These are phyloP conservation scores for Pelodiscus sinensis DNA, from an alignment of 2,113 vertebrate species.

Conservation along the genomic window DNA sequence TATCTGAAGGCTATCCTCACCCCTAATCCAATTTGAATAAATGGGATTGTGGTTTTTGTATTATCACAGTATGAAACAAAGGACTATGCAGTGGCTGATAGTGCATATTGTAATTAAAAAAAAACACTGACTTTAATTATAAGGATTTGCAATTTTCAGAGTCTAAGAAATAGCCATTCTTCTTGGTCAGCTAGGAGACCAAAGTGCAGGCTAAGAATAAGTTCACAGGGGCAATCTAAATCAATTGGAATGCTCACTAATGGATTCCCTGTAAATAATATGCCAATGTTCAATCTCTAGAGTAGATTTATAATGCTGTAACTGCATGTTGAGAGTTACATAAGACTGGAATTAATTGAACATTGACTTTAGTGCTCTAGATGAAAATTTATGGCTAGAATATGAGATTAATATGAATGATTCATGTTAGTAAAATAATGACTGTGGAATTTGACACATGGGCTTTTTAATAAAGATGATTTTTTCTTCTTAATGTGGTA, in stretches of 20 bases:
- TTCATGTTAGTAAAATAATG: constrained; percentile 34
- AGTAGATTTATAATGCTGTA: neutral
- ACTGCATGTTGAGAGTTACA: neutral
- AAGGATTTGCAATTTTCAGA: neutral
- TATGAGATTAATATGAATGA: constrained; percentile 6
- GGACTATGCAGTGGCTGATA: neutral
- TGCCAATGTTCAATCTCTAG: neutral
- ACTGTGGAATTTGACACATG: constrained; percentile 5
- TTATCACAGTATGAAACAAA: neutral
- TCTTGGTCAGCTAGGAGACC: neutral
- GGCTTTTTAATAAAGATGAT: constrained; percentile 5
- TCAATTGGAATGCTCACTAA: neutral
- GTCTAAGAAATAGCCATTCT: neutral
- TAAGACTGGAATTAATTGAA: neutral
- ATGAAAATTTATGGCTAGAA: constrained; percentile 11
- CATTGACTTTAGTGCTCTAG: neutral
- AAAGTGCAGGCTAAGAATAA: neutral
- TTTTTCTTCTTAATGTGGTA: constrained; percentile 27
- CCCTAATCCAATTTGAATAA: neutral
- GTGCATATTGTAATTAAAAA: neutral
- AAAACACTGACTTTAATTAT: neutral
- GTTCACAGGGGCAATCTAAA: neutral
- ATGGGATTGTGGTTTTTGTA: neutral
- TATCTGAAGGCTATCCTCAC: neutral
- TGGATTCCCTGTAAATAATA: neutral